Evolutionary conservation across 2,797 vertebrate species (phyloP).

Genomic region (Danio choprae): DNA sequence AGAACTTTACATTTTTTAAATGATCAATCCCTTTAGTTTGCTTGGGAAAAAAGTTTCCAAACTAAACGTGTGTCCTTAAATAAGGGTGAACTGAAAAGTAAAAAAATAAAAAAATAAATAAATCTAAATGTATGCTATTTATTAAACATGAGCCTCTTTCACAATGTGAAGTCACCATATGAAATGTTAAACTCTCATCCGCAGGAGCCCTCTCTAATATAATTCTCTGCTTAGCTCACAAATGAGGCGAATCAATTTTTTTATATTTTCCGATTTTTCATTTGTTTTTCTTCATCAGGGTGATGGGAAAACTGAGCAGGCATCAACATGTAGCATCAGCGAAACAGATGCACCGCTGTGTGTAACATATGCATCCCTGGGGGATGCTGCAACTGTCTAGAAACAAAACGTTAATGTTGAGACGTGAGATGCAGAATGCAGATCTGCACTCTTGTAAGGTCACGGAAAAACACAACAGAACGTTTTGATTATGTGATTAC

Average conservation of each 20-base stretch:
- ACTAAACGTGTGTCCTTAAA: background rate
- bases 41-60: background rate
- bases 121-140: background rate
- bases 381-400: slow-evolving; percentile 1
- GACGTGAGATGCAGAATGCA: background rate
- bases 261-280: slow-evolving; percentile 5
- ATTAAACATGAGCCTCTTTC: slow-evolving; percentile 20
- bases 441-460: slow-evolving; percentile 3
- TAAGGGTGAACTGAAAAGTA: background rate
- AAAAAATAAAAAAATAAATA: background rate
- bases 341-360: slow-evolving; percentile 29
- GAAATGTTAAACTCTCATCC: slow-evolving; percentile 17
- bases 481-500: slow-evolving; percentile 12
- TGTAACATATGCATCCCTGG: slow-evolving; percentile 20
- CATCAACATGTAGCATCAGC: slow-evolving; percentile 44
- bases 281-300: slow-evolving; percentile 4
- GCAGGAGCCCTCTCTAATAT: background rate
- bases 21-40: background rate
- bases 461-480: background rate
- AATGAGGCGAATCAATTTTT: slow-evolving; percentile 43
- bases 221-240: slow-evolving; percentile 33
- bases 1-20: background rate
- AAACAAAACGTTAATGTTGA: slow-evolving; percentile 21
- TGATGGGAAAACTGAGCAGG: slow-evolving; percentile 7
- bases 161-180: background rate